Base-by-base conservation (phyloP, 2,888 invertebrate species). In the Augochlorella aurata region DNA sequence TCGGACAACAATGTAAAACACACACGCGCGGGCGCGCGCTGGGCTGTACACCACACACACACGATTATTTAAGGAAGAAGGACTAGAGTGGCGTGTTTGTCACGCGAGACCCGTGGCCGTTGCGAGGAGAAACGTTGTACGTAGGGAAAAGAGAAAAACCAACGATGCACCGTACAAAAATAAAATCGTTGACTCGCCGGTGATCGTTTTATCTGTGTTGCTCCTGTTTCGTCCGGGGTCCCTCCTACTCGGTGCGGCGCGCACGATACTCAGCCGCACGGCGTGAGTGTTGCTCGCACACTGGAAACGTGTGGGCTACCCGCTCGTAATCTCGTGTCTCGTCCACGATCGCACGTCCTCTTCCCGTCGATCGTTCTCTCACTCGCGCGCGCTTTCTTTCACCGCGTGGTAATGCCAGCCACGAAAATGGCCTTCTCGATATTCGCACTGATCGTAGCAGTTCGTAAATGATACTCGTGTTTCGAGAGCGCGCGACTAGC, bases 151-250 rank as follows among this genome's bases (percentile, higher is more conserved):
- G 18, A 80, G 77, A 76, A 81, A 69, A 81, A 79, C 77, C 78
- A 80, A 74, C 84, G 83, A 81, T 79, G 84, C 87, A 88, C 87
- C 84, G 85, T 85, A 87, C 54, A 85, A 81, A 87, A 79, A 84
- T 85, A 82, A 85, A 79, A 85, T 70, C 77, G 87, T 81, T 68
- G 78, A 61, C 49, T 77, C 63, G 72, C 52, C 84, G 78, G 76
- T 77, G 80, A 79, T 80, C 86, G 81, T 52, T 63, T 16, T 21
- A 47, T 47, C 29, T 52, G n/a, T 58, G 65, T 67, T 73, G 50
- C 38, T 68, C 68, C 74, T 68, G 74, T 61, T 58, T 77, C 77
- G 71, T 72, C 45, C 71, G 18, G 58, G 44, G 18, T 38, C n/a
- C 65, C 65, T 44, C 44, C 63, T 63, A 63, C 61, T 45, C 71